Evolutionary conservation across 2,113 vertebrate species (phyloP).

Genomic region (Chrysemys picta): DNA sequence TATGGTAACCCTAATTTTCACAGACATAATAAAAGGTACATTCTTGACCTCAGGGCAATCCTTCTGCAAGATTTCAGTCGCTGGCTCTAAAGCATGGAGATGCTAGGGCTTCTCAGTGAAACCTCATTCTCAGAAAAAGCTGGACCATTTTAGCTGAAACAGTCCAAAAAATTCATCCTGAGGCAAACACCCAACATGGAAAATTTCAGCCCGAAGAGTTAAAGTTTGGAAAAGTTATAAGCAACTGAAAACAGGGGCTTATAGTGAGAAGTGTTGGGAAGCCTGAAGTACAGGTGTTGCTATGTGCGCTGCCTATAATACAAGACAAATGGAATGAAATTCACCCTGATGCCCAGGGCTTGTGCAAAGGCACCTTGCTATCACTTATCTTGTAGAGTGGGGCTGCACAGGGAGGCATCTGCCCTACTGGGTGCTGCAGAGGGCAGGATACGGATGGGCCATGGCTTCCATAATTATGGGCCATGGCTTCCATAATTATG

Average conservation of each 20-base stretch:
- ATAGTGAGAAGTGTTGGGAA: background rate
- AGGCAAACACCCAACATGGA: background rate
- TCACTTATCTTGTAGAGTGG: background rate
- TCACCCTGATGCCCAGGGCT: background rate
- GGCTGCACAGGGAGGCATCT: background rate
- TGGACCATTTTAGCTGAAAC: background rate
- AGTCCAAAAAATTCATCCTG: background rate
- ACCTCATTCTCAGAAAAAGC: background rate
- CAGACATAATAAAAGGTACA: background rate
- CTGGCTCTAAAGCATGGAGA: background rate
- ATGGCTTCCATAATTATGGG: no score
- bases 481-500: no score
- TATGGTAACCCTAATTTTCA: no score
- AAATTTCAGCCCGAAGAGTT: background rate
- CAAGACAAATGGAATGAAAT: background rate
- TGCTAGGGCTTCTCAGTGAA: background rate
- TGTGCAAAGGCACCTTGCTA: background rate
- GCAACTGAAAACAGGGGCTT: background rate
- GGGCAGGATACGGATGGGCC: background rate
- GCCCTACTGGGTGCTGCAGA: background rate
- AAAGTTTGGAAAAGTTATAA: background rate
- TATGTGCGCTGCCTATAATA: background rate
- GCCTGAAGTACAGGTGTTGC: background rate
- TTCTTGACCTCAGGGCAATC: background rate
- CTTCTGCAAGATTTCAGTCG: background rate